Percentiles rank a stretch among this genome's conserved stretches.
phyloP scores from a whole-genome alignment of 2,113 vertebrate genomes.

The Triplophysa siluroides region DNA sequence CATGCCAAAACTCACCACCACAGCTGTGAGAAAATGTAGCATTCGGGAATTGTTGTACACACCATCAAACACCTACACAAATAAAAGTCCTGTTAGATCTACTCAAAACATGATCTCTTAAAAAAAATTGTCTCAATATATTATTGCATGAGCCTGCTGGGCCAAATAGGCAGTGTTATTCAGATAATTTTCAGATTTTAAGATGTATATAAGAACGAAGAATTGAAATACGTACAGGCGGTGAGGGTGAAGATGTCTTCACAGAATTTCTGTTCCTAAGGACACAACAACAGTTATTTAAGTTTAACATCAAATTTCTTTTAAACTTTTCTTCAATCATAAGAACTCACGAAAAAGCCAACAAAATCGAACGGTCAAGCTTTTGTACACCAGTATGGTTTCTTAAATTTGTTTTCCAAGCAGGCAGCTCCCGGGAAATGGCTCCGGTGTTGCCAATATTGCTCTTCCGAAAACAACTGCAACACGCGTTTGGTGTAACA shows the following conservation, averaged over 20 bases:
- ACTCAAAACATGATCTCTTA: neutral
- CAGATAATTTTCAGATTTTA: too few relatives aligned
- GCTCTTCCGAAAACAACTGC: neutral
- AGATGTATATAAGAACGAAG: neutral
- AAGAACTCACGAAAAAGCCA: too few relatives aligned
- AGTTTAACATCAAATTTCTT: too few relatives aligned
- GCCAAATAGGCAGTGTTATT: too few relatives aligned
- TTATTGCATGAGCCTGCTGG: neutral
- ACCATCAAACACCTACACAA: conserved; percentile 79
- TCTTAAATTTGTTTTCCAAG: neutral
- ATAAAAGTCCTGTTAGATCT: neutral
- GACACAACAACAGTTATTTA: neutral
- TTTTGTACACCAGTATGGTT: too few relatives aligned
- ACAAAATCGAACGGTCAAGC: too few relatives aligned
- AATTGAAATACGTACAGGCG: conserved; percentile 69
- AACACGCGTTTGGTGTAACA: conserved; percentile 7
- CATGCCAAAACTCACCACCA: conserved; percentile 75
- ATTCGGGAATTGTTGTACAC: conserved; percentile 84
- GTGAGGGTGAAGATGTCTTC: conserved; percentile 76
- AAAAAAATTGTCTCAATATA: neutral
- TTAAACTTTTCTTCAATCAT: neutral
- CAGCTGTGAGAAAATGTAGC: conserved; percentile 83
- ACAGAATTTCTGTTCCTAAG: conserved; percentile 79
- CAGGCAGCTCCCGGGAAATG: neutral
- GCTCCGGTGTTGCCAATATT: neutral